Evolutionary conservation across 2,113 vertebrate species (phyloP).

Genomic region (Trogon surrucura): DNA sequence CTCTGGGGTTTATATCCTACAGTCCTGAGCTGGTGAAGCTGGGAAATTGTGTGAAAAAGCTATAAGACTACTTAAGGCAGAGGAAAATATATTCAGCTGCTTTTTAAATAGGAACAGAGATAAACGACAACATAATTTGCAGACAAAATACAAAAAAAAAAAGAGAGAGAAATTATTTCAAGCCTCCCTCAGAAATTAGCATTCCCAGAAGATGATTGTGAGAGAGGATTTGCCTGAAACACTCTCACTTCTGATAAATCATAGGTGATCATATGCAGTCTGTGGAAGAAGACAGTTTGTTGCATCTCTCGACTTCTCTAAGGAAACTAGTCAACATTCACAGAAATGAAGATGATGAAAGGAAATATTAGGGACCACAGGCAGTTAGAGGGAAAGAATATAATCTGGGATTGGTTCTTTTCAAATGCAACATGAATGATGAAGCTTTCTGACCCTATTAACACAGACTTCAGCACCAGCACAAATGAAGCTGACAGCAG

Average conservation of each 20-base stretch:
- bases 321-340: not conserved
- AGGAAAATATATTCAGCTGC: not conserved
- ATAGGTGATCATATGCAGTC: fast-evolving
- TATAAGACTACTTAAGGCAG: not conserved
- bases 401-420: not conserved
- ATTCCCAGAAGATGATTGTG: not conserved
- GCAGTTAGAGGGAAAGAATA: not conserved
- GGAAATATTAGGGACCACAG: not conserved
- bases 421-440: not conserved
- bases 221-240: not conserved
- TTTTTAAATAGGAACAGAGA: not conserved
- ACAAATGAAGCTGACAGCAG: not conserved
- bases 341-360: not conserved
- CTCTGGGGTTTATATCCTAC: not conserved
- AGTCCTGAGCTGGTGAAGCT: not conserved
- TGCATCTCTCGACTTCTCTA: not conserved
- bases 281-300: not conserved
- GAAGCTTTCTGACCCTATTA: not conserved
- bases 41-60: not conserved
- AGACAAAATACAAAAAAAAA: not conserved
- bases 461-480: not conserved
- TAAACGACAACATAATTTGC: not conserved
- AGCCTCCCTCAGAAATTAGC: not conserved
- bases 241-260: not conserved
- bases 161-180: not conserved